These are phyloP conservation scores for Lonchura striata DNA, from an alignment of 2,113 vertebrate species.

Conservation along the genomic window DNA sequence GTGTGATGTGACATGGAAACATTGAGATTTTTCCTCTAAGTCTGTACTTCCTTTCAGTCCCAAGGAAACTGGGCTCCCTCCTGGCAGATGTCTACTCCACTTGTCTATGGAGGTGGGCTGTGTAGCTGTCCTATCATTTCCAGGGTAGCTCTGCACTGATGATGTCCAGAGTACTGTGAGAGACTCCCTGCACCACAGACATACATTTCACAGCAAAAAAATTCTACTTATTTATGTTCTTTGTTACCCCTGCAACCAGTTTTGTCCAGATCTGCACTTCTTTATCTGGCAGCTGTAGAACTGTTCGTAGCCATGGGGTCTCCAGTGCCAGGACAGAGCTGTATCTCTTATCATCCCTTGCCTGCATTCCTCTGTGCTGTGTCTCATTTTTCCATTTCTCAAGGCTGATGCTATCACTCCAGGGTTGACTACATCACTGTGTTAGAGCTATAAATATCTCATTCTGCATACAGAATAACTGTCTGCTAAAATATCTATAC, in stretches of 20 bases:
- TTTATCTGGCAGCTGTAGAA: background rate
- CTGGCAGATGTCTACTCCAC: background rate
- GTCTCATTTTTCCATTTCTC: background rate
- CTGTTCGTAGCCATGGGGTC: fast-evolving
- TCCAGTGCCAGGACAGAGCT: background rate
- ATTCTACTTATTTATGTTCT: background rate
- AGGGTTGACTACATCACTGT: background rate
- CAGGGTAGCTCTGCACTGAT: background rate
- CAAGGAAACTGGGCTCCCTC: background rate
- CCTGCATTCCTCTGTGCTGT: background rate
- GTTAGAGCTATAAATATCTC: background rate
- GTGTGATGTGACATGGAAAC: background rate
- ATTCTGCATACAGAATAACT: background rate
- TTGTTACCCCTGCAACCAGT: background rate
- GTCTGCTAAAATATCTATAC: background rate
- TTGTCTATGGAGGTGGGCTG: background rate
- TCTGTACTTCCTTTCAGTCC: background rate
- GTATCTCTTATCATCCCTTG: background rate
- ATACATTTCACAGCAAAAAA: background rate
- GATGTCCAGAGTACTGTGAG: background rate
- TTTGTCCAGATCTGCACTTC: background rate
- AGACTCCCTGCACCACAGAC: background rate
- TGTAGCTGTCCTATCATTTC: background rate
- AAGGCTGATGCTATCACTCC: background rate
- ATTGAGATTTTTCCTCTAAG: background rate